Percentiles rank a stretch among this genome's conserved stretches.
Evolutionary conservation across 2,113 vertebrate genomes (phyloP).

Genomic region (Tachuris rubrigastra): DNA sequence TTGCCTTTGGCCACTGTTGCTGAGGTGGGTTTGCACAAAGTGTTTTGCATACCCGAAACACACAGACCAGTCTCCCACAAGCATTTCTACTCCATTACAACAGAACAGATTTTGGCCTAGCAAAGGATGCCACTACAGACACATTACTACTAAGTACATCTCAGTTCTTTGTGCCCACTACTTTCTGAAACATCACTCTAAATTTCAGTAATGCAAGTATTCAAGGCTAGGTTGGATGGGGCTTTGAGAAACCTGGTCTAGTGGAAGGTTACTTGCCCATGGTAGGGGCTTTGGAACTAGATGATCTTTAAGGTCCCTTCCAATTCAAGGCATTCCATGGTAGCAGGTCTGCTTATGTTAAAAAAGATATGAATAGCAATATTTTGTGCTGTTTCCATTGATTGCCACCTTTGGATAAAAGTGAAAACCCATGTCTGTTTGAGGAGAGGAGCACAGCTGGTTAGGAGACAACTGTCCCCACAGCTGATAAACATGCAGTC

Average conservation of each 20-base stretch:
- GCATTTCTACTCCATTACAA: not conserved
- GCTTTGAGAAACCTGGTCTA: not conserved
- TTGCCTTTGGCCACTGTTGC: not conserved
- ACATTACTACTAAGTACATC: not conserved
- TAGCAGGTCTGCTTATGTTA: not conserved
- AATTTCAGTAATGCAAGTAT: not conserved
- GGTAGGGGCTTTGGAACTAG: not conserved
- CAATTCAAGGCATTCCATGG: not conserved
- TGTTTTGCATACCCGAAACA: not conserved
- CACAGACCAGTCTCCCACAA: not conserved
- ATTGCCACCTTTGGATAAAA: not conserved
- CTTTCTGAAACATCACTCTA: not conserved
- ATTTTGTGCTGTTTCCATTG: not conserved
- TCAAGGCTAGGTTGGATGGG: not conserved
- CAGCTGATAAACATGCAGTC: fast-evolving
- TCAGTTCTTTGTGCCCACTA: not conserved
- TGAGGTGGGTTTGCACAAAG: not conserved
- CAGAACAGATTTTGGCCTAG: not conserved
- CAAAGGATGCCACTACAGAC: not conserved
- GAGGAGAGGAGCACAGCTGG: not conserved
- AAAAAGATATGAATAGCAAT: not conserved
- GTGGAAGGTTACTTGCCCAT: not conserved
- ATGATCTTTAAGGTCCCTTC: too few relatives aligned
- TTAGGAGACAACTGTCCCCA: not conserved
- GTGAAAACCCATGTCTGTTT: not conserved